Base-by-base conservation (phyloP, 2,888 invertebrate genomes). In the Morpho helenor region DNA sequence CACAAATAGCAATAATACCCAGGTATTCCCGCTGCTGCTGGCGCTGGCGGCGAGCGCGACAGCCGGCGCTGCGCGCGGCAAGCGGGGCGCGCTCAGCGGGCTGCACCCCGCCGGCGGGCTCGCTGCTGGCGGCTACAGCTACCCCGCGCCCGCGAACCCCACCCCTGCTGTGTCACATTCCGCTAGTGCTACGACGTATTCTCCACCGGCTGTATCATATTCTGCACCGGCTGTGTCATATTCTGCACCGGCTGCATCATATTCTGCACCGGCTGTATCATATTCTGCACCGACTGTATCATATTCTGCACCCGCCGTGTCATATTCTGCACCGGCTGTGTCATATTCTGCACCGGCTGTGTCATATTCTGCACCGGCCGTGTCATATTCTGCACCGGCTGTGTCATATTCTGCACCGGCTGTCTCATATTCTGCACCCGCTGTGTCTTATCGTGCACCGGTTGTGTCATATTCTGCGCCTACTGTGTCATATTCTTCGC, bases 1-100 rank as follows among this genome's bases (percentile, higher is more conserved):
- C 31, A 31, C 31, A 31, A 31, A 31, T 31, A 31, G 31, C 31
- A 31, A 31, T 31, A 31, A 31, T 31, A 5, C 8, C 41, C 50
- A 51, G 50, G 42, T 9, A 43, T 7, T 50, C 1, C 50, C 50
- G 7, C 42, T 51, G 2, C 23, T 45, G 23, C 70, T 50, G 71
- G 71, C 59, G 71, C 54, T 76, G n/a, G 67, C 65, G 64, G 77
- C 71, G 7, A 39, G 70, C 9, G 71, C 66, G 7, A 57, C 67
- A 6, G 75, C 74, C 44, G 72, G 69, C 7, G 66, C 73, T n/a
- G 71, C 59, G 71, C 54, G 67, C 65, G 64, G 77, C 71, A 7
- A 39, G 70, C 9, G 71, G 16, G 16, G 16, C 16, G 16, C 16
- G 16, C 16, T 16, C 16, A 16, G 16, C 16, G 16, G 16, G 16